Conservation (phyloP, 1,140 invertebrate species). For the Aphaenogaster ashmeadi region DNA sequence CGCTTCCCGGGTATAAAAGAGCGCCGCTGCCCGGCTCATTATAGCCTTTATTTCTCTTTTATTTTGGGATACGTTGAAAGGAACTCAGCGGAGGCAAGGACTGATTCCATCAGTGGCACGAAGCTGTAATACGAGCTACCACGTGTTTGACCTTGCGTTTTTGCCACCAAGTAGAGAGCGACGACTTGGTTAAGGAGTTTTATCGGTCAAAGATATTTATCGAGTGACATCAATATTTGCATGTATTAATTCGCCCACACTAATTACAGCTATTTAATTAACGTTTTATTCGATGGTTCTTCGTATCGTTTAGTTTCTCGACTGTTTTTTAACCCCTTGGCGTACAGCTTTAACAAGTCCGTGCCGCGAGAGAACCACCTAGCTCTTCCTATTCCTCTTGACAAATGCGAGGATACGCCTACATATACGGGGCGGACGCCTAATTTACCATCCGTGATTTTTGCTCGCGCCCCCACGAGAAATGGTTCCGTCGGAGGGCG, state of each 20-base stretch:
- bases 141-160: slow-evolving; percentile 73
- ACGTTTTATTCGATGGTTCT: neutral
- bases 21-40: slow-evolving; percentile 54
- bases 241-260: neutral
- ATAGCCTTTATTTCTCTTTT: slow-evolving; percentile 8
- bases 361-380: slow-evolving; percentile 15
- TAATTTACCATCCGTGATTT: slow-evolving; percentile 80
- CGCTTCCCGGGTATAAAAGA: slow-evolving; percentile 30
- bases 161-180: neutral
- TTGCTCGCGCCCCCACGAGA: slow-evolving; percentile 64
- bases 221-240: too few species aligned
- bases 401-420: slow-evolving; percentile 75
- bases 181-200: neutral
- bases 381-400: slow-evolving; percentile 57
- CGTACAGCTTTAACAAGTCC: neutral
- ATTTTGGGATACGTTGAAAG: slow-evolving; percentile 16
- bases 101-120: neutral
- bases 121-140: slow-evolving; percentile 40
- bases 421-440: slow-evolving; percentile 66
- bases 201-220: neutral
- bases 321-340: neutral
- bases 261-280: neutral
- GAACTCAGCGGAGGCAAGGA: slow-evolving; percentile 47
- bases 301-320: neutral
- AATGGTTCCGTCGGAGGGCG: slow-evolving; percentile 49